Evolutionary conservation across 1,140 invertebrate species (phyloP).

Genomic region (Drosophila simulans): DNA sequence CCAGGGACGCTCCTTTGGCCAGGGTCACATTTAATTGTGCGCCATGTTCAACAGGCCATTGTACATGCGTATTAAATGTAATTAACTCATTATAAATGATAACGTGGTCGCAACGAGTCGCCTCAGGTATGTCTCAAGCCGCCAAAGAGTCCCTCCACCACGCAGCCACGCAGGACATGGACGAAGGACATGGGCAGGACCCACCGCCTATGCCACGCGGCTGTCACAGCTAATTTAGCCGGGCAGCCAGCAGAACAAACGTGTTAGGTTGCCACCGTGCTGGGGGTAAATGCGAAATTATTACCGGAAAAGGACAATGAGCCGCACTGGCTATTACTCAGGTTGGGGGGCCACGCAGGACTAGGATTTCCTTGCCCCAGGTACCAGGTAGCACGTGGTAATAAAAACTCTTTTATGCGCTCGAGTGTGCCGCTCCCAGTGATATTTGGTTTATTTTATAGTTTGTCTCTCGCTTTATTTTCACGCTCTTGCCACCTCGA

Average conservation of each 20-base stretch:
- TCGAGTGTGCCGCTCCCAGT: slow-evolving; percentile 52
- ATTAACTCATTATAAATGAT: slow-evolving; percentile 83
- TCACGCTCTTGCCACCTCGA: slow-evolving; percentile 48
- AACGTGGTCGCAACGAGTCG: slow-evolving; percentile 62
- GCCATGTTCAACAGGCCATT: slow-evolving; percentile 78
- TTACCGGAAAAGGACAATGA: slow-evolving; percentile 75
- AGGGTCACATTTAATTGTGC: slow-evolving; percentile 79
- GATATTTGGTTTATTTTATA: slow-evolving; percentile 77
- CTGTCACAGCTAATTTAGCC: slow-evolving; percentile 75
- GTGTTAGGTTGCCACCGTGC: slow-evolving; percentile 61
- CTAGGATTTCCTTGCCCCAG: slow-evolving; percentile 4
- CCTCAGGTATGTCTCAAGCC: slow-evolving; percentile 58
- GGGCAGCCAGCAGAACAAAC: slow-evolving; percentile 54
- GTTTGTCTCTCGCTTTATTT: slow-evolving; percentile 70
- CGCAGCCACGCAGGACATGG: not conserved
- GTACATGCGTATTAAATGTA: slow-evolving; percentile 81
- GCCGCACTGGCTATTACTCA: slow-evolving; percentile 69
- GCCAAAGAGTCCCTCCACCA: slow-evolving; percentile 12
- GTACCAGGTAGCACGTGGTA: slow-evolving; percentile 2
- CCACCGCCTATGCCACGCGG: slow-evolving; percentile 12
- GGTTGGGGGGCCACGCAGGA: slow-evolving; percentile 27
- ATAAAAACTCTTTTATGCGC: slow-evolving; percentile 74
- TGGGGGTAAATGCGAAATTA: slow-evolving; percentile 71
- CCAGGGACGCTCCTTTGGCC: slow-evolving; percentile 36
- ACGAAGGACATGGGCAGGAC: not conserved